phyloP scores from a whole-genome alignment of 2,113 vertebrate genomes.

The Hystrix cristata region DNA sequence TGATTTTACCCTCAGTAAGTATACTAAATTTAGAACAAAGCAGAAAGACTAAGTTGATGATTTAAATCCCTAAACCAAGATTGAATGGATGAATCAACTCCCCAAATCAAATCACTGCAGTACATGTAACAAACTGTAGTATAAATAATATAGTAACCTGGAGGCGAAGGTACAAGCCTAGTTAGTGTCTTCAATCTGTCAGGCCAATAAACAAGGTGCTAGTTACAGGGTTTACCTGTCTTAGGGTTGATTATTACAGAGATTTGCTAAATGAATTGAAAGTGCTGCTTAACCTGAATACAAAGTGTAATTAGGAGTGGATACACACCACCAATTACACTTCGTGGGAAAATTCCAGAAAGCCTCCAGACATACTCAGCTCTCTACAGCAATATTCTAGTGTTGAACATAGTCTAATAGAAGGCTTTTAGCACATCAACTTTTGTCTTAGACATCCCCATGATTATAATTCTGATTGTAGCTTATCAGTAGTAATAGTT shows the following conservation, averaged over 20 bases:
- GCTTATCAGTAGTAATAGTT: background rate
- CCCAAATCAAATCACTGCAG: conserved; percentile 5
- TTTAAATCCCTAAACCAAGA: conserved; percentile 14
- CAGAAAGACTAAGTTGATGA: conserved; percentile 35
- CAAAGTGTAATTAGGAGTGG: background rate
- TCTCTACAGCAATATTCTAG: background rate
- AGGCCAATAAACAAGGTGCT: background rate
- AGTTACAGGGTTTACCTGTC: background rate
- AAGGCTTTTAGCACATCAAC: background rate
- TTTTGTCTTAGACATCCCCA: conserved; percentile 17
- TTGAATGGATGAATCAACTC: conserved; percentile 54
- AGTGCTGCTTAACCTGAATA: background rate
- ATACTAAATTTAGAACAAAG: conserved; percentile 45
- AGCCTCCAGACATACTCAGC: conserved; percentile 6
- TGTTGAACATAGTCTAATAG: background rate
- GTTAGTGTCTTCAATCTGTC: background rate
- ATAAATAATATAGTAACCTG: conserved; percentile 31
- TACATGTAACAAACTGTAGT: conserved; percentile 37
- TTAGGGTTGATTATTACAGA: background rate
- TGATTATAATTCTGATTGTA: background rate
- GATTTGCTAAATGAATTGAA: conserved; percentile 34
- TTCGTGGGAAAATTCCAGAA: background rate
- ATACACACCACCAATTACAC: background rate
- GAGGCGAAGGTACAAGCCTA: conserved; percentile 38
- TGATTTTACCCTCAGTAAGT: background rate